Conservation (phyloP, 2,113 vertebrate species). For the Callithrix jacchus region DNA sequence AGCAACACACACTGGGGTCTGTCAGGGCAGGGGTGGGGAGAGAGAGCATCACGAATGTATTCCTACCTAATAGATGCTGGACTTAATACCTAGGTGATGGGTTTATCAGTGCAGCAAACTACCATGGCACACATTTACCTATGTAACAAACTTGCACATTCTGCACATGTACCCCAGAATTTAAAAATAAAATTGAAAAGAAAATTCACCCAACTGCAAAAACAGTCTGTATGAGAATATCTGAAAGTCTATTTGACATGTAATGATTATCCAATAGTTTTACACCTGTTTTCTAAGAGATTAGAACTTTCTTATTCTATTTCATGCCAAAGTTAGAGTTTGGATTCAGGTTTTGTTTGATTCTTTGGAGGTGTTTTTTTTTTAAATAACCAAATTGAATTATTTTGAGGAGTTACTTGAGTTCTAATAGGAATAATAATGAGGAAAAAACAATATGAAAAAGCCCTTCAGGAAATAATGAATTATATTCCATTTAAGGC, state of each 20-base stretch:
- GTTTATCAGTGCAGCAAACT: no score
- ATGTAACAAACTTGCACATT: no score
- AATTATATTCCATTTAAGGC: conserved; percentile 36
- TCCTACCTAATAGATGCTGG: no score
- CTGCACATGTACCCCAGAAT: no score
- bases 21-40: no score
- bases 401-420: conserved; percentile 9
- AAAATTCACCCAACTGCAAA: no score
- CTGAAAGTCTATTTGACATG: neutral
- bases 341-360: conserved; percentile 46
- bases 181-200: no score
- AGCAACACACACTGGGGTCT: no score
- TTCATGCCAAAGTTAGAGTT: conserved; percentile 21
- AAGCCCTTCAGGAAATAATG: conserved; percentile 30
- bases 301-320: neutral
- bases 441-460: conserved; percentile 8
- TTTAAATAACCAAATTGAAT: conserved; percentile 12
- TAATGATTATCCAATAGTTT: conserved; percentile 21
- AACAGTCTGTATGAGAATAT: neutral
- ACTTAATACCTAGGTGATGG: no score
- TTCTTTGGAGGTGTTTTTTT: conserved; percentile 35
- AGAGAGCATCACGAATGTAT: no score
- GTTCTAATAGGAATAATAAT: conserved; percentile 43
- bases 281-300: neutral
- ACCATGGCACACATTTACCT: no score